Conservation (phyloP, 2,797 vertebrate species). For the Neoniphon sammara region DNA sequence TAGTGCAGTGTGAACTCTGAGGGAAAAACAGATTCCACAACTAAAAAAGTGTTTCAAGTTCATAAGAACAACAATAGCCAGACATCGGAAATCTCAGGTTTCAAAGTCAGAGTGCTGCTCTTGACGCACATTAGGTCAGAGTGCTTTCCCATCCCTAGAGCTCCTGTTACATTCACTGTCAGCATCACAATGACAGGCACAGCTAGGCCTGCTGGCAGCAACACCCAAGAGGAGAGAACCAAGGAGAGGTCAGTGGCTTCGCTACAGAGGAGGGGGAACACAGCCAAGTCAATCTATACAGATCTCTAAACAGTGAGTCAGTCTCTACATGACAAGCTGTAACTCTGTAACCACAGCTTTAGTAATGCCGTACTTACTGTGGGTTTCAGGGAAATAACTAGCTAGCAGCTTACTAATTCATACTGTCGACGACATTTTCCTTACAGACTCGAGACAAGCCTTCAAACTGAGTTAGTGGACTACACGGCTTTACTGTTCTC, state of each 20-base stretch:
- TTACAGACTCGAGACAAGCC: no score
- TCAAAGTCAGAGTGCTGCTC: constrained; percentile 46
- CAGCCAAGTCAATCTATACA: constrained; percentile 14
- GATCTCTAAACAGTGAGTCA: constrained; percentile 26
- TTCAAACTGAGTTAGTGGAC: no score
- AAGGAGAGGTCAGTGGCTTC: constrained; percentile 61
- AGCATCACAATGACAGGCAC: constrained; percentile 65
- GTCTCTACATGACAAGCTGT: background rate
- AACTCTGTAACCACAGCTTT: constrained; percentile 1
- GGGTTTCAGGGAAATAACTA: background rate
- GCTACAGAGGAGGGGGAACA: constrained; percentile 29
- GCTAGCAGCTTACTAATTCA: background rate
- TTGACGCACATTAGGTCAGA: constrained; percentile 53
- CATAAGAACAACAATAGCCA: constrained; percentile 33
- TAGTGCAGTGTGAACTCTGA: background rate
- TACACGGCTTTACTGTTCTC: background rate
- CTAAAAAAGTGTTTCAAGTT: constrained; percentile 3
- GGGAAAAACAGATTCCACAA: background rate
- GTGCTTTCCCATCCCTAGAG: constrained; percentile 52
- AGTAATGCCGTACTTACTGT: background rate
- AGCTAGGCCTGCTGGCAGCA: constrained; percentile 63
- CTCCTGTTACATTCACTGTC: constrained; percentile 67
- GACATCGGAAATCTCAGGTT: constrained; percentile 46
- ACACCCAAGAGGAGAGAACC: constrained; percentile 52
- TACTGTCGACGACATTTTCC: background rate